phyloP scores from a whole-genome alignment of 2,888 invertebrate genomes.

The Iphiclides podalirius region DNA sequence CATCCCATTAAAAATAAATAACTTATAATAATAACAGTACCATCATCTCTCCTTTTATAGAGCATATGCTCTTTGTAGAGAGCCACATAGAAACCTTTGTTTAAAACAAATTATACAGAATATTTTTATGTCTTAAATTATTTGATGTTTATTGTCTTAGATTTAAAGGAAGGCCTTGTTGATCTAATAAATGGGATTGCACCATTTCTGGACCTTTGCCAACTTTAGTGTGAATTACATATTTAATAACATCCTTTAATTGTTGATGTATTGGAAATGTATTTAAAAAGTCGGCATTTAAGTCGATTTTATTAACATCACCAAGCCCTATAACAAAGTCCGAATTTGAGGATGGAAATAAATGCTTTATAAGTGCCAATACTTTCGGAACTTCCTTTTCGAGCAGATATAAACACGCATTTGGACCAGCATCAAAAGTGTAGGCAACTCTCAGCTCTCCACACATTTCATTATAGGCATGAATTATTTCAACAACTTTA shows the following conservation, averaged over 20 bases:
- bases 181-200: conserved; percentile 54
- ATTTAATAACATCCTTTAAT: conserved; percentile 83
- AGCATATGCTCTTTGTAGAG: too few species aligned
- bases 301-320: conserved; percentile 31
- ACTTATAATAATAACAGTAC: conserved; percentile 32
- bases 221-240: conserved; percentile 90
- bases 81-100: too few species aligned
- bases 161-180: conserved; percentile 44
- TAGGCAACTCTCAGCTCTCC: conserved; percentile 90
- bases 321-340: conserved; percentile 56
- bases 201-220: conserved; percentile 87
- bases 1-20: conserved; percentile 4
- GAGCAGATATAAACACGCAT: conserved; percentile 93
- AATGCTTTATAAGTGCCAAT: conserved; percentile 83
- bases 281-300: conserved; percentile 40
- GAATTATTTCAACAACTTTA: conserved; percentile 88
- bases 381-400: conserved; percentile 87
- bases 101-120: too few species aligned
- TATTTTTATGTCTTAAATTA: too few species aligned
- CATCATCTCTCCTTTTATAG: conserved; percentile 34
- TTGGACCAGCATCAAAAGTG: conserved; percentile 99
- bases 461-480: conserved; percentile 87
- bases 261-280: conserved; percentile 58
- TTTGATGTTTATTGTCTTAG: conserved; percentile 4
- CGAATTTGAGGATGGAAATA: conserved; percentile 83